These are phyloP conservation scores for Loxodonta africana DNA, from an alignment of 2,113 vertebrate genomes.

Conservation along the genomic window DNA sequence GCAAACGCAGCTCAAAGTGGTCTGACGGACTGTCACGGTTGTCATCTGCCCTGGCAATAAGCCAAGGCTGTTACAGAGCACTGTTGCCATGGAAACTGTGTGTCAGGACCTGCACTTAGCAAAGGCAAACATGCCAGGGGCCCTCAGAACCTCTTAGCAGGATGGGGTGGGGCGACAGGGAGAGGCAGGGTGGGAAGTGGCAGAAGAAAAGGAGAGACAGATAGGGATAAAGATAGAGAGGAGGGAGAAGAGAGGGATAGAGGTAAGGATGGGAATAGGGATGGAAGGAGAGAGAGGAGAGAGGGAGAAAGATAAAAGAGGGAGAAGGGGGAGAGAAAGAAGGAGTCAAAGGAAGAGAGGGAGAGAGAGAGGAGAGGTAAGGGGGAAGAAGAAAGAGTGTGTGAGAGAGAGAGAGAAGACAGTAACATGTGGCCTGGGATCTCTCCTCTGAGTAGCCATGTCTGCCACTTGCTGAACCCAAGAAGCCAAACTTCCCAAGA, in stretches of 20 bases:
- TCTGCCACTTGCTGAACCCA: not conserved
- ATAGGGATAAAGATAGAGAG: too few species aligned
- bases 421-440: not conserved
- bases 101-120: conserved; percentile 65
- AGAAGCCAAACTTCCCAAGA: not conserved
- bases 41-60: conserved; percentile 55
- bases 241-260: too few species aligned
- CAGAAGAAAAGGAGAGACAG: not conserved
- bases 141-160: conserved; percentile 77
- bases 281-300: too few species aligned
- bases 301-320: too few species aligned
- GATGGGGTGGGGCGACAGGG: not conserved
- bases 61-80: conserved; percentile 12
- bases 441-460: not conserved
- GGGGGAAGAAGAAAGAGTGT: not conserved
- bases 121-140: conserved; percentile 70
- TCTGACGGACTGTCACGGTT: not conserved
- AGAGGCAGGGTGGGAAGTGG: too few species aligned
- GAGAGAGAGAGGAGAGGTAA: not conserved
- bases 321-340: not conserved
- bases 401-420: not conserved
- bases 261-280: too few species aligned
- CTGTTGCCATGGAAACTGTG: conserved; percentile 73
- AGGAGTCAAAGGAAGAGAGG: fast-evolving
- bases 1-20: not conserved